Percentiles rank a stretch among this genome's conserved stretches.
phyloP scores from a whole-genome alignment of 2,797 vertebrate species.

The Mareca penelope region DNA sequence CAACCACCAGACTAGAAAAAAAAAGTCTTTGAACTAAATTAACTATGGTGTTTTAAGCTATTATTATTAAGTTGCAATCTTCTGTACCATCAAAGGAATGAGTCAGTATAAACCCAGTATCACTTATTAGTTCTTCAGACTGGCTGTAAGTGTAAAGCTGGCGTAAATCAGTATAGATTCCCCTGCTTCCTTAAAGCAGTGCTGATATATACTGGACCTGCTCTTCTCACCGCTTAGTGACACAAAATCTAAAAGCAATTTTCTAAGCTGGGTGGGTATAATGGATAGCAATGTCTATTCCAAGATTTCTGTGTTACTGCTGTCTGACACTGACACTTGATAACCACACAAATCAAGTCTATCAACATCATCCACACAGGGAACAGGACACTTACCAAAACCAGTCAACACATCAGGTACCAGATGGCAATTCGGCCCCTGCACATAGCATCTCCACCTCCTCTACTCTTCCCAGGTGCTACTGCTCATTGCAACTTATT shows the following conservation, averaged over 20 bases:
- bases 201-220: neutral
- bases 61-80: conserved; percentile 4
- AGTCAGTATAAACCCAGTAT: neutral
- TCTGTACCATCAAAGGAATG: conserved; percentile 5
- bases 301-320: neutral
- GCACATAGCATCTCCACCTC: neutral
- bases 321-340: neutral
- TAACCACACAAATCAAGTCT: neutral
- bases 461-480: neutral
- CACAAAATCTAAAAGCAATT: neutral
- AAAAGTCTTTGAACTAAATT: conserved; percentile 39
- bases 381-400: neutral
- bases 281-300: neutral
- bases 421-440: neutral
- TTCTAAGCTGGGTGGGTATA: neutral
- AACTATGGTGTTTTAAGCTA: neutral
- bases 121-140: neutral
- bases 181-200: neutral
- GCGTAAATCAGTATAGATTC: neutral
- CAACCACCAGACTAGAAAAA: neutral
- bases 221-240: neutral
- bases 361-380: neutral
- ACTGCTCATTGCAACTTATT: neutral
- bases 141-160: neutral
- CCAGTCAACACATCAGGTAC: neutral